phyloP scores from a whole-genome alignment of 2,888 invertebrate genomes.

The Linnaemya tessellans region DNA sequence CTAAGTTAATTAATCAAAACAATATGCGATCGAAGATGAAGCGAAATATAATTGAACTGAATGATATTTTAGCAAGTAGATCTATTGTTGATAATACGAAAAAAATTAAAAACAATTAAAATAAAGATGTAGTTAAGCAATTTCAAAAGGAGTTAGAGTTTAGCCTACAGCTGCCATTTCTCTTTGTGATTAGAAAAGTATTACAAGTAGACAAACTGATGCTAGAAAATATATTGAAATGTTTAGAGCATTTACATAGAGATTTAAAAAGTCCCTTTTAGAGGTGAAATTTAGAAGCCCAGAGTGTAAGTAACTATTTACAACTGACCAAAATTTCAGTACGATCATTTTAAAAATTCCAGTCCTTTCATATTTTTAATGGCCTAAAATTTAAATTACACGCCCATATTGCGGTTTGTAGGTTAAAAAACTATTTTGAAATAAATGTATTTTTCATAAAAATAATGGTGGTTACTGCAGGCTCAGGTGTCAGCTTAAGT shows the following conservation, averaged over 20 bases:
- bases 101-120: background rate
- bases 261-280: no score
- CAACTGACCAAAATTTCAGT: no score
- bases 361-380: no score
- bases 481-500: constrained; percentile 67
- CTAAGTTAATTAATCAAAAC: constrained; percentile 82
- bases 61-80: background rate
- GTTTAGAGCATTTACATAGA: no score
- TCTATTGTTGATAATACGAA: background rate
- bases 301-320: no score
- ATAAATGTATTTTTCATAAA: constrained; percentile 30
- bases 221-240: no score
- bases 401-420: background rate
- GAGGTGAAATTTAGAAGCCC: no score
- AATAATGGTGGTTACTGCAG: constrained; percentile 48
- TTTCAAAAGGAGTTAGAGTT: no score
- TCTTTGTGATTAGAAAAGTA: no score
- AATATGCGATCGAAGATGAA: constrained; percentile 77
- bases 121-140: background rate
- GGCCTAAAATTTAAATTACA: background rate
- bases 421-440: constrained; percentile 10
- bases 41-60: constrained; percentile 30
- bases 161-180: no score
- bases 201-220: no score
- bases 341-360: no score